Conservation (phyloP, 1,140 invertebrate species). For the Drosophila elegans region DNA sequence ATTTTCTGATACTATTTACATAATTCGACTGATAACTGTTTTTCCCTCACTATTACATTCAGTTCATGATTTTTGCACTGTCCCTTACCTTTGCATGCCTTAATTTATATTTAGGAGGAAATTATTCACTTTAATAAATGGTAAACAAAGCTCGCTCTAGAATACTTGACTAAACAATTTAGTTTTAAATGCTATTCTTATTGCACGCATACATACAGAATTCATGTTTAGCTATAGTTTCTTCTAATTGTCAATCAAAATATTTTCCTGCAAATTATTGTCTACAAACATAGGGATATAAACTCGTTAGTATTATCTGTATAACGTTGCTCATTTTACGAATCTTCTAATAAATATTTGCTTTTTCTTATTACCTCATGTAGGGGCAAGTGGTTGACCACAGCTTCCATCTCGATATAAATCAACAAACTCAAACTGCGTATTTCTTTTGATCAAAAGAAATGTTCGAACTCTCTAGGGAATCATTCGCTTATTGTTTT, state of each 20-base stretch:
- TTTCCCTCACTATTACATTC: conserved; percentile 4
- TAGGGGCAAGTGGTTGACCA: conserved; percentile 9
- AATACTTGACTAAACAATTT: conserved; percentile 38
- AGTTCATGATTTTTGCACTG: conserved; percentile 17
- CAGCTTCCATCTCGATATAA: conserved; percentile 15
- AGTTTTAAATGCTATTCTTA: conserved; percentile 32
- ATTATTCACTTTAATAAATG: conserved; percentile 8
- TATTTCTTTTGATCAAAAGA: conserved; percentile 15
- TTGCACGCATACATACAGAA: conserved; percentile 42
- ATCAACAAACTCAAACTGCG: conserved; percentile 37
- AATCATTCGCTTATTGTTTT: conserved; percentile 10
- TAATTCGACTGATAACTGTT: conserved; percentile 39
- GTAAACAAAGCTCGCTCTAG: conserved; percentile 45
- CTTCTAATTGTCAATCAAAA: conserved; percentile 51
- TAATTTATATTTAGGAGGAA: conserved; percentile 25
- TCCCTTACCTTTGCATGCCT: conserved; percentile 22
- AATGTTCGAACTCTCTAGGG: not conserved
- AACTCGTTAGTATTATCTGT: conserved; percentile 44
- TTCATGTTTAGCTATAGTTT: conserved; percentile 61
- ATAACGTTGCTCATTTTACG: conserved; percentile 23
- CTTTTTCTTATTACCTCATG: conserved; percentile 18
- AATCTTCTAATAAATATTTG: conserved; percentile 44
- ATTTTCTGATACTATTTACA: conserved; percentile 72
- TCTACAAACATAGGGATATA: conserved; percentile 74
- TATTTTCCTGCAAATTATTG: conserved; percentile 67